Conservation (phyloP, 2,797 vertebrate genomes). For the Pempheris klunzingeri region DNA sequence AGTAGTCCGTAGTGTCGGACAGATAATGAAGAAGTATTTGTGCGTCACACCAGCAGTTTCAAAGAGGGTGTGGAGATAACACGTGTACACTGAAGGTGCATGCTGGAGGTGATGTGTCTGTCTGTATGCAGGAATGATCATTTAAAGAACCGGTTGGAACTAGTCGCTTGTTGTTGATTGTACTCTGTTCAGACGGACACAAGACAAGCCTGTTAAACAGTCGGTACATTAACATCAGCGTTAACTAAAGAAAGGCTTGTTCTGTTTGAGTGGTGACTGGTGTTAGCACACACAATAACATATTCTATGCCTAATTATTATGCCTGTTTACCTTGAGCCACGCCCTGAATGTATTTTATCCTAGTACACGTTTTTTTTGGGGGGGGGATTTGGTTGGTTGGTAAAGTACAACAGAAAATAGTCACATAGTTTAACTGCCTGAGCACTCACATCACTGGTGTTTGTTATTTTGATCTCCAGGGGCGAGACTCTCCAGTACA, state of each 20-base stretch:
- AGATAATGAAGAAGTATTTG: not conserved
- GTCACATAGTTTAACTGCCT: not conserved
- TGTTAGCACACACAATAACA: not conserved
- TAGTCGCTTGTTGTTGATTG: not conserved
- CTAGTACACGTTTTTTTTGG: not conserved
- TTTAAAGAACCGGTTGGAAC: constrained; percentile 32
- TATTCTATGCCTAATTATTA: not conserved
- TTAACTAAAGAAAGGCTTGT: not conserved
- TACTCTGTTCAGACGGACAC: not conserved
- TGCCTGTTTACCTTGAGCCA: not conserved
- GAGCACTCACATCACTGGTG: not conserved
- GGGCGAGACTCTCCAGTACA: constrained; percentile 31
- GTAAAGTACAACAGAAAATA: not conserved
- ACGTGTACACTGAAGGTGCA: not conserved
- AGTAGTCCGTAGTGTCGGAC: too few relatives aligned
- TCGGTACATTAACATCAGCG: not conserved
- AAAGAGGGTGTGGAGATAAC: constrained; percentile 3
- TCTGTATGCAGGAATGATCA: not conserved
- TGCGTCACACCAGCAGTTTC: constrained; percentile 31
- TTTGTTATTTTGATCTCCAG: constrained; percentile 54
- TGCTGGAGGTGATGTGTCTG: not conserved
- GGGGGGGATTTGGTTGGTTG: too few relatives aligned
- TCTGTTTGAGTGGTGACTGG: not conserved
- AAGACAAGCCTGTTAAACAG: not conserved
- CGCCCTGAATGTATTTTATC: not conserved